A percentile compares a stretch with the other conserved stretches of the same genome.
Evolutionary conservation across 2,113 vertebrate genomes (phyloP).

Genomic region (Odontophorus gujanensis): DNA sequence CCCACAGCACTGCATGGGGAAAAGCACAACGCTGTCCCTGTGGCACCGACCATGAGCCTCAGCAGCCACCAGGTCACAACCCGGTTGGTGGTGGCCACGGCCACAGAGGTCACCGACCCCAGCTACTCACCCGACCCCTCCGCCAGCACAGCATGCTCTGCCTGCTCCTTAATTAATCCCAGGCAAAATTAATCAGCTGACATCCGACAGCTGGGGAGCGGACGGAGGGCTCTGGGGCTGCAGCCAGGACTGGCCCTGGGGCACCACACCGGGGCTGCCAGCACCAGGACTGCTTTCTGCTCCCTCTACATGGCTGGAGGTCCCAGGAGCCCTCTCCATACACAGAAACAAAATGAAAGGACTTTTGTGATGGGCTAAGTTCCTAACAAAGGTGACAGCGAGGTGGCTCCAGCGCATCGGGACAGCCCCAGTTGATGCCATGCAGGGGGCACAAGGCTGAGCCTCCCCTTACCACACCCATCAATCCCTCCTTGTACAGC

Average conservation of each 20-base stretch:
- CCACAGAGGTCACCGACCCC: constrained; percentile 4
- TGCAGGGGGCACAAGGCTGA: accelerated
- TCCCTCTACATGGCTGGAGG: accelerated
- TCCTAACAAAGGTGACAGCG: neutral
- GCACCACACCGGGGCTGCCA: accelerated
- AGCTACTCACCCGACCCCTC: neutral
- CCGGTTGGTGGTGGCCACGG: accelerated
- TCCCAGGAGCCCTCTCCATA: neutral
- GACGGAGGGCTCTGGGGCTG: neutral
- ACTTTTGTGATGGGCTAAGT: neutral
- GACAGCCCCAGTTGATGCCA: neutral
- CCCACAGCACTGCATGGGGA: neutral
- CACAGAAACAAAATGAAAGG: neutral
- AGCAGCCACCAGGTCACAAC: neutral
- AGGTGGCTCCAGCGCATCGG: neutral
- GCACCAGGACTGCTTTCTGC: neutral
- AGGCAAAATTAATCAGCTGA: constrained; percentile 68
- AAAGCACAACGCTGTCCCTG: accelerated
- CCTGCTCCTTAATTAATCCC: constrained; percentile 63
- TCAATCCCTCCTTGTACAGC: accelerated
- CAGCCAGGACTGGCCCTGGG: neutral
- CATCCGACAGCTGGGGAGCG: constrained; percentile 55
- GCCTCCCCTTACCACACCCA: neutral
- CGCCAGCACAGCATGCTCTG: accelerated
- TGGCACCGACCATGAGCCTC: neutral